Evolutionary conservation across 2,797 vertebrate genomes (phyloP), one percentile per base, ranked within the genome.

Genomic region (Coccyzus lansbergi): DNA sequence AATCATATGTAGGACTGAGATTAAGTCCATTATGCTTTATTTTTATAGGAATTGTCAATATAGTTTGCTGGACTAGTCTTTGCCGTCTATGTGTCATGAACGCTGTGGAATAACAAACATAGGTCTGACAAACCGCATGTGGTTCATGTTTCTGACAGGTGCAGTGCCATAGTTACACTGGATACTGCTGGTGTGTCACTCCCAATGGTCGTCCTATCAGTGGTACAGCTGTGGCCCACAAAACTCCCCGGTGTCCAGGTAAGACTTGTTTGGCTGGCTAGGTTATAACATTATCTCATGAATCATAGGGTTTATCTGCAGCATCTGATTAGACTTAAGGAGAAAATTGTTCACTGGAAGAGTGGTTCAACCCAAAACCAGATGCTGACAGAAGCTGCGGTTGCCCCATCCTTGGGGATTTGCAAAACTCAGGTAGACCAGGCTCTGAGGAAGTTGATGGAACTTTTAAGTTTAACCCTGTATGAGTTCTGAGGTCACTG

Each of bases 161-260:
- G 90, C 99, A 99, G 96, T 99, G 99, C 94, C 99, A 99, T 92
- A 99, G 99, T 97, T 99, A 99, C 97, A 99, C 99, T 8, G 99
- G 99, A 46, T 99, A 99, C 97, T 99, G 99, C 92, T 99, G 99
- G 99, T 99, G 99, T 53, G 99, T 99, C 84, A 99, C 98, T 5
- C 98, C 99, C 74, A 99, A 98, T 6, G 99, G 99, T 12, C 98
- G 99, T 70, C 99, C 99, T 22, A 98, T 99, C 97, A 99, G 99
- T 14, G 99, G 99, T 93, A 99, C 99, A 18, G 99, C 99, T 6
- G 99, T 99, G 95, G 99, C 99, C 94, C 99, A 99, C 98, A 99
- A 99, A 98, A 99, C 99, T 44, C 99, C 99, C 29, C 97, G 98
- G 62, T 99, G 99, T 89, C 99, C 99, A 94, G 99, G 99, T 99